phyloP scores from a whole-genome alignment of 2,113 vertebrate genomes.

The Marcusenius ussheri region DNA sequence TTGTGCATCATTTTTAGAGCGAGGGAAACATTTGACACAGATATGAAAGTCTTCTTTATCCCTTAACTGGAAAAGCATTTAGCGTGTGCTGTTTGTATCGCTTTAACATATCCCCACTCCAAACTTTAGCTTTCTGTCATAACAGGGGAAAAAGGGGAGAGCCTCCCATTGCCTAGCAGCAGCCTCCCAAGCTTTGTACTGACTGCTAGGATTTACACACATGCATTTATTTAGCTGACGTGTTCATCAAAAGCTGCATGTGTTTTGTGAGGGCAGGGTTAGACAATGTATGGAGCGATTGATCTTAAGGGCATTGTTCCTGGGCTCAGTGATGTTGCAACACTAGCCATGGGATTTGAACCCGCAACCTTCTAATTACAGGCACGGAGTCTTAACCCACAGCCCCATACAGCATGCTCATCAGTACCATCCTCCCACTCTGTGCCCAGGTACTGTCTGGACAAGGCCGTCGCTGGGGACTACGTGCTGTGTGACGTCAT shows the following conservation, averaged over 20 bases:
- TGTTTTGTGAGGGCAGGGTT: neutral
- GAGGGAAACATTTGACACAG: neutral
- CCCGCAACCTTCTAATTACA: neutral
- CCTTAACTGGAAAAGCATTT: neutral
- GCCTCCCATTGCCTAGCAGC: neutral
- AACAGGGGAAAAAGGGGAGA: neutral
- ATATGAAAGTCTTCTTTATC: neutral
- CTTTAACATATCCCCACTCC: neutral
- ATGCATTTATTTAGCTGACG: neutral
- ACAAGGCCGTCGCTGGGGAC: constrained; percentile 51
- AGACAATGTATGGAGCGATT: neutral
- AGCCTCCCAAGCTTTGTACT: neutral
- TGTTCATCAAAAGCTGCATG: neutral
- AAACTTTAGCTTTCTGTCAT: neutral
- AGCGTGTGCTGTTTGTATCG: neutral
- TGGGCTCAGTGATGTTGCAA: neutral
- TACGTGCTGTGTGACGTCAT: constrained; percentile 69
- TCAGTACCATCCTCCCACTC: neutral
- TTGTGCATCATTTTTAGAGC: neutral
- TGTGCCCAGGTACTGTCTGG: constrained; percentile 56
- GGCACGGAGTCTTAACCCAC: neutral
- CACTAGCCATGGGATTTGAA: neutral
- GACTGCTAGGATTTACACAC: neutral
- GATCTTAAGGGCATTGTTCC: neutral
- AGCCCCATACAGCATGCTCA: neutral